A percentile compares a stretch with the other conserved stretches of the same genome.
phyloP scores from a whole-genome alignment of 2,797 vertebrate species.

The Streptopelia turtur region DNA sequence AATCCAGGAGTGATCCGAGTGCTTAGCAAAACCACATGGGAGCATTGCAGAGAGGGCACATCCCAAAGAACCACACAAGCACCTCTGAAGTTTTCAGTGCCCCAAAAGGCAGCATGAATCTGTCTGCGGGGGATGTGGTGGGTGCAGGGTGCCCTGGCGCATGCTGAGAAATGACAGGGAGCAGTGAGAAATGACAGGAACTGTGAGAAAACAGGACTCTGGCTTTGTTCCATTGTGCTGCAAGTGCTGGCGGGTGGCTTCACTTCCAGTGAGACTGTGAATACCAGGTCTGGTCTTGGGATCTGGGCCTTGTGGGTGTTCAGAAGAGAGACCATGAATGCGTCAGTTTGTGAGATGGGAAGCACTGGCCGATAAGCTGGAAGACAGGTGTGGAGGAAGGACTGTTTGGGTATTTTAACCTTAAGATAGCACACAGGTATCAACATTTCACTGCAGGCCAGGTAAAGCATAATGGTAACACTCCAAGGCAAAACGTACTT shows the following conservation, averaged over 20 bases:
- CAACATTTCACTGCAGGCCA: not conserved
- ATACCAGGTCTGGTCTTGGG: not conserved
- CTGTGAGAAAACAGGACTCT: not conserved
- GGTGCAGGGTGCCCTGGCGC: not conserved
- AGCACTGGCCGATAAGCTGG: not conserved
- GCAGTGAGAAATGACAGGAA: not conserved
- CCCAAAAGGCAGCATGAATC: not conserved
- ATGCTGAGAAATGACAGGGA: rapidly evolving
- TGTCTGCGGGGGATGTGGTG: not conserved
- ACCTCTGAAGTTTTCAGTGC: not conserved
- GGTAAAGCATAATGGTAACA: not conserved
- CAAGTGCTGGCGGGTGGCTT: not conserved
- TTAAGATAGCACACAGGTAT: not conserved
- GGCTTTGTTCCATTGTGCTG: not conserved
- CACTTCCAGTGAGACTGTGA: rapidly evolving
- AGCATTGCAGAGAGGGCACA: not conserved
- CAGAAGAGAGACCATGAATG: rapidly evolving
- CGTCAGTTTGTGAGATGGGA: rapidly evolving
- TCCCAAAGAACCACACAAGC: not conserved
- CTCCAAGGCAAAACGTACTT: not conserved
- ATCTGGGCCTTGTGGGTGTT: not conserved
- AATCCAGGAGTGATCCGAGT: not conserved
- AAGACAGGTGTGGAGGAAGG: not conserved
- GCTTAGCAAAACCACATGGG: rapidly evolving
- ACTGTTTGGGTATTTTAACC: not conserved